Evolutionary conservation across 1,140 invertebrate species (phyloP), one percentile per base, ranked within the genome.

Genomic region (Pseudachorutes palmiensis): DNA sequence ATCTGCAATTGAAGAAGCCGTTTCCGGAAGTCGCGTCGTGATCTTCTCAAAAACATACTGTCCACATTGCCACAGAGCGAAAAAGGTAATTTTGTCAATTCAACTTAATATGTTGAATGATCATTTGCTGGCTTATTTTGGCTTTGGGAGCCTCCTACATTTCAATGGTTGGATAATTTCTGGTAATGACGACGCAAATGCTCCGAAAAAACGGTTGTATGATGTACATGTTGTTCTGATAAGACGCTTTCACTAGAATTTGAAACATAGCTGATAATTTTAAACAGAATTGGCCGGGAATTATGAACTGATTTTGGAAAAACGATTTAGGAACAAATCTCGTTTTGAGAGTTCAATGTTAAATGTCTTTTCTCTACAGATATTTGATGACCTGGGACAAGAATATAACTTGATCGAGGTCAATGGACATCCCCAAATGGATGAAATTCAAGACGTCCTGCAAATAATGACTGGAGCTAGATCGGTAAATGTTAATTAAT

Each of bases 31-130:
- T 66, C 83, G 84, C 68, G 86, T 95, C 1, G 88, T 93, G 1
- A 90, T 95, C 71, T 95, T 95, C 77, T 93, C 91, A 2, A 96
- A 96, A 78, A 81, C 84, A 0, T 85, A 85, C 72, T 97, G 93
- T 75, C 91, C 92, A 0, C 96, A 91, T 74, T 66, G 68, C 22
- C n/a, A 26, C 2, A 9, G 55, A 16, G 64, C 64, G 2, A 69
- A 69, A 30, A 61, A 62, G 19, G 36, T 41, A 41, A 41, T 9
- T 9, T 19, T 41, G 36, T 9, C 5, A 41, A 41, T 19, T 19
- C 36, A 19, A 41, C 19, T 41, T n/a, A n/a, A n/a, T n/a, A n/a
- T n/a, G n/a, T n/a, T n/a, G n/a, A n/a, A n/a, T n/a, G n/a, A n/a
- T n/a, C n/a, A n/a, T n/a, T n/a, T n/a, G n/a, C n/a, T n/a, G n/a